phyloP scores from a whole-genome alignment of 2,888 invertebrate species.

The Fragum sueziense region DNA sequence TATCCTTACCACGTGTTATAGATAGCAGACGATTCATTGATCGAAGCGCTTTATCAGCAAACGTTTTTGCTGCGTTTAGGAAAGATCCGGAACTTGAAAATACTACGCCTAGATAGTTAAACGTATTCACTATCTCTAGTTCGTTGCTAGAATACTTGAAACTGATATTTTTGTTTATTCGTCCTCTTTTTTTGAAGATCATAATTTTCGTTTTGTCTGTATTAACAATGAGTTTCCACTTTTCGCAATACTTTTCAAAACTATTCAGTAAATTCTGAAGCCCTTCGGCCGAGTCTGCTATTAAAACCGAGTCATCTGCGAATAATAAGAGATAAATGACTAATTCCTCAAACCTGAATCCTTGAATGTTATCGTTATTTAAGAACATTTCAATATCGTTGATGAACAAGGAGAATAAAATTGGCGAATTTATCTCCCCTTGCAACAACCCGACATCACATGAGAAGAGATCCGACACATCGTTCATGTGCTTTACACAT shows the following conservation, averaged over 20 bases:
- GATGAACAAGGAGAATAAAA: constrained; percentile 31
- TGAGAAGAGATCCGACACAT: constrained; percentile 34
- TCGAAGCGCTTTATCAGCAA: constrained; percentile 10
- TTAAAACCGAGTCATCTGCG: constrained; percentile 35
- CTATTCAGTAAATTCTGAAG: constrained; percentile 18
- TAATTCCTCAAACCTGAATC: constrained; percentile 7
- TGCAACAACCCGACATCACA: constrained; percentile 29
- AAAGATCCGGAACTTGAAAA: constrained; percentile 31
- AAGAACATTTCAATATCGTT: constrained; percentile 29
- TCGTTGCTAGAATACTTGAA: background rate
- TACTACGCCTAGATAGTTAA: constrained; percentile 16
- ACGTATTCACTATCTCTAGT: constrained; percentile 16
- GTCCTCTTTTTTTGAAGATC: constrained; percentile 14
- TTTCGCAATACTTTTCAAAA: constrained; percentile 12
- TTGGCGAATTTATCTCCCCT: constrained; percentile 32
- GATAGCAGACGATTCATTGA: constrained; percentile 14
- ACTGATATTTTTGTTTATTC: background rate
- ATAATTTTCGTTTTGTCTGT: constrained; percentile 15
- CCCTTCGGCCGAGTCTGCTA: constrained; percentile 23
- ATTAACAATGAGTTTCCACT: constrained; percentile 17
- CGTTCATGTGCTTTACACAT: constrained; percentile 28
- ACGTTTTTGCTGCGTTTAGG: background rate
- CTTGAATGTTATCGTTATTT: background rate
- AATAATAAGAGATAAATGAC: constrained; percentile 32
- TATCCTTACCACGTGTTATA: constrained; percentile 4